phyloP scores from a whole-genome alignment of 1,140 invertebrate species.

The Drosophila nannoptera region DNA sequence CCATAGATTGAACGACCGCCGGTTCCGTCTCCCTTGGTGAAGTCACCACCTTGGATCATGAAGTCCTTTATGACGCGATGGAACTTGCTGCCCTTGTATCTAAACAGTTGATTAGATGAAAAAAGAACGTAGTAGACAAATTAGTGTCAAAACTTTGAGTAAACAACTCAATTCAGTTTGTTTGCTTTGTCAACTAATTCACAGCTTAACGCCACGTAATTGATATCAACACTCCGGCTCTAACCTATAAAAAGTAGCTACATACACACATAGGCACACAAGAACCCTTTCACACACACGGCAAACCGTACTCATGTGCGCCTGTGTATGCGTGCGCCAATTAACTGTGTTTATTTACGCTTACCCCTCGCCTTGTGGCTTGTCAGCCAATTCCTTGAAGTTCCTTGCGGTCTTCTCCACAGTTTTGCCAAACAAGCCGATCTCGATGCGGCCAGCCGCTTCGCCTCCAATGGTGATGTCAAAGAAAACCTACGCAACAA shows the following conservation, averaged over 20 bases:
- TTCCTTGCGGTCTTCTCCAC: slow-evolving; percentile 97
- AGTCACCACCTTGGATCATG: slow-evolving; percentile 97
- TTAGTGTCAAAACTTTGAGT: slow-evolving; percentile 8
- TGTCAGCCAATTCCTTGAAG: slow-evolving; percentile 91
- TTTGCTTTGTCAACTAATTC: slow-evolving; percentile 47
- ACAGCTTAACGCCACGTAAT: slow-evolving; percentile 64
- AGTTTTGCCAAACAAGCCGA: slow-evolving; percentile 96
- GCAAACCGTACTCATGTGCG: slow-evolving; percentile 9
- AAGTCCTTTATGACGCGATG: slow-evolving; percentile 96
- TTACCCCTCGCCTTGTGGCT: slow-evolving; percentile 86
- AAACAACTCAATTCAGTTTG: slow-evolving; percentile 37
- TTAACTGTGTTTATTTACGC: slow-evolving; percentile 31
- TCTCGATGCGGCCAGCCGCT: slow-evolving; percentile 88
- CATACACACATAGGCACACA: background rate
- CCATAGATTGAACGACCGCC: slow-evolving; percentile 96
- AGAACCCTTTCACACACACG: background rate
- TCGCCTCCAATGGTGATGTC: slow-evolving; percentile 93
- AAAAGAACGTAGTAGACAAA: background rate
- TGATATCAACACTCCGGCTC: slow-evolving; percentile 42
- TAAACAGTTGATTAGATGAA: slow-evolving; percentile 23
- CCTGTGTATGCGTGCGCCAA: slow-evolving; percentile 6
- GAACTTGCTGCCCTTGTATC: slow-evolving; percentile 93
- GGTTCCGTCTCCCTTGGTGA: slow-evolving; percentile 95
- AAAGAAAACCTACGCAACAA: slow-evolving; percentile 90
- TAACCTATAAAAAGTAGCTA: slow-evolving; percentile 57